phyloP scores from a whole-genome alignment of 2,888 invertebrate species.

The Hybos culiciformis region DNA sequence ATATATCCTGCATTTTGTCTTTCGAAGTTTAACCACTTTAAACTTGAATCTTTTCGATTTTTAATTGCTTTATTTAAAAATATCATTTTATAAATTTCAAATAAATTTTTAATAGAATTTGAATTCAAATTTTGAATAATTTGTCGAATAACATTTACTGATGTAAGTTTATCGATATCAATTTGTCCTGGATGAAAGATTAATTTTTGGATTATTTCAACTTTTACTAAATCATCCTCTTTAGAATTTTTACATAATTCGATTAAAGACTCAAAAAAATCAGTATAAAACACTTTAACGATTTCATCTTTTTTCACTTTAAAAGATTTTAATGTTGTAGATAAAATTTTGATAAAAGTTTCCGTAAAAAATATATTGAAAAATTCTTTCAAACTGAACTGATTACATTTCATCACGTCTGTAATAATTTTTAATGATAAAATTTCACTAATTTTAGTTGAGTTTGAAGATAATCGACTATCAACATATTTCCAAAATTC shows the following conservation, averaged over 20 bases:
- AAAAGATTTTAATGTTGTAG: slow-evolving; percentile 46
- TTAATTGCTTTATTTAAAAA: slow-evolving; percentile 43
- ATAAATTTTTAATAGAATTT: slow-evolving; percentile 48
- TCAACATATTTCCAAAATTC: slow-evolving; percentile 45
- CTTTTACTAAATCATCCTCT: slow-evolving; percentile 38
- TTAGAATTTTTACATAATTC: slow-evolving; percentile 40
- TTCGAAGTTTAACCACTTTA: slow-evolving; percentile 54
- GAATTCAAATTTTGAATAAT: slow-evolving; percentile 45
- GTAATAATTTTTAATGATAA: slow-evolving; percentile 45
- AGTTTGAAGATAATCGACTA: slow-evolving; percentile 36
- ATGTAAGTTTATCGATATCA: slow-evolving; percentile 58
- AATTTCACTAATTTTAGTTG: slow-evolving; percentile 45
- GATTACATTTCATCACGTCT: slow-evolving; percentile 40
- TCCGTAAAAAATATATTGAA: slow-evolving; percentile 44
- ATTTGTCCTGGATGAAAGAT: slow-evolving; percentile 56
- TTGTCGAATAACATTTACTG: slow-evolving; percentile 48
- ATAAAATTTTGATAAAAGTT: slow-evolving; percentile 49
- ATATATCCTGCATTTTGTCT: slow-evolving; percentile 50
- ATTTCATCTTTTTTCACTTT: slow-evolving; percentile 23
- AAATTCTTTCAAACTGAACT: slow-evolving; percentile 36
- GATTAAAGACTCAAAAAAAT: slow-evolving; percentile 38
- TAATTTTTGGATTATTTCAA: slow-evolving; percentile 47
- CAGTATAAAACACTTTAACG: slow-evolving; percentile 33
- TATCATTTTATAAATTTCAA: slow-evolving; percentile 47
- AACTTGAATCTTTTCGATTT: slow-evolving; percentile 23